phyloP scores from a whole-genome alignment of 2,888 invertebrate genomes.

The Achlya flavicornis region DNA sequence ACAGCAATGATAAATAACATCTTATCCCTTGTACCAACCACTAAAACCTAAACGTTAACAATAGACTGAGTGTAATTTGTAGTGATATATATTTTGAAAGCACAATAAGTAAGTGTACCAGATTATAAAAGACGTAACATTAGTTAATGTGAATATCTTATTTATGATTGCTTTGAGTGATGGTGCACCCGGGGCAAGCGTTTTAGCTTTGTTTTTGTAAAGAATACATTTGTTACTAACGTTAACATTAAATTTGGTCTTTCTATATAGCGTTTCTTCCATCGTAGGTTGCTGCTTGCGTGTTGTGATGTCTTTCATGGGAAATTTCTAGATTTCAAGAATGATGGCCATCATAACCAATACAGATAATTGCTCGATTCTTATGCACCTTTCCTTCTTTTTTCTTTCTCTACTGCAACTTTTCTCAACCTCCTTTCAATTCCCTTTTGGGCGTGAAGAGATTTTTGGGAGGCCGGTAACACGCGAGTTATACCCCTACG shows the following conservation, averaged over 20 bases:
- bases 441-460: too few species aligned
- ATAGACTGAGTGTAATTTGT: constrained; percentile 73
- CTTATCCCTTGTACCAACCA: constrained; percentile 41
- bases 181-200: constrained; percentile 31
- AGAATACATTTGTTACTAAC: constrained; percentile 12
- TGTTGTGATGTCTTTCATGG: background rate
- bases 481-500: too few species aligned
- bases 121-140: constrained; percentile 69
- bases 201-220: constrained; percentile 9
- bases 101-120: constrained; percentile 68
- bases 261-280: background rate
- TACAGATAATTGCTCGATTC: too few species aligned
- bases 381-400: too few species aligned
- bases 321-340: background rate
- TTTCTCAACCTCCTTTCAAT: too few species aligned
- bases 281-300: background rate
- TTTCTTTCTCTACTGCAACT: background rate
- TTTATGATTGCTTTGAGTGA: constrained; percentile 36
- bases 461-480: too few species aligned
- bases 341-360: too few species aligned
- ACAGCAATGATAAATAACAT: constrained; percentile 14
- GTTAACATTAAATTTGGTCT: background rate
- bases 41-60: constrained; percentile 62
- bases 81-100: constrained; percentile 74
- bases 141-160: constrained; percentile 64